phyloP scores from a whole-genome alignment of 2,113 vertebrate species.

The Nothocercus julius region DNA sequence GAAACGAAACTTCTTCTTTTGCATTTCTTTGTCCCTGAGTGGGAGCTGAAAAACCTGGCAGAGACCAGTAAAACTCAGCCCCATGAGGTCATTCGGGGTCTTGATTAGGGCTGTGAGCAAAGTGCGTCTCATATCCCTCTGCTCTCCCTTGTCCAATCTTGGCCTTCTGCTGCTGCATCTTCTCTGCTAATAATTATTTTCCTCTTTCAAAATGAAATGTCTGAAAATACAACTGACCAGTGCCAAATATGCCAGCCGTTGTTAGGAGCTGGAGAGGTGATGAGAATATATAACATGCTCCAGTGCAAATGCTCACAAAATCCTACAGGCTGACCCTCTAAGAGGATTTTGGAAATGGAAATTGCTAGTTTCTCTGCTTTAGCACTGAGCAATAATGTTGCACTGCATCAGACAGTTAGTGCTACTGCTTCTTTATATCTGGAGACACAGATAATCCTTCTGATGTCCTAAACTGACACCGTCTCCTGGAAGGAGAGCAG shows the following conservation, averaged over 20 bases:
- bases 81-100: rapidly evolving
- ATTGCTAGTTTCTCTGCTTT: not conserved
- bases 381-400: not conserved
- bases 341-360: not conserved
- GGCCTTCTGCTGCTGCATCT: not conserved
- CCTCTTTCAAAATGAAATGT: not conserved
- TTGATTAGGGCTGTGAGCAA: not conserved
- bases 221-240: not conserved
- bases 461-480: not conserved
- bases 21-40: rapidly evolving
- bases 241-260: not conserved
- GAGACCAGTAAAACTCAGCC: not conserved
- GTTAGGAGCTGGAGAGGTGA: not conserved
- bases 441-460: not conserved
- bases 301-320: not conserved
- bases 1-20: not conserved
- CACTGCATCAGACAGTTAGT: not conserved
- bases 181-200: not conserved
- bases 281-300: not conserved
- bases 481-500: not conserved
- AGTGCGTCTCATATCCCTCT: not conserved
- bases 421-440: not conserved
- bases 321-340: not conserved
- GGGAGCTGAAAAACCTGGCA: not conserved
- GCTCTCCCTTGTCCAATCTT: not conserved